A percentile compares a stretch with the other conserved stretches of the same genome.
Evolutionary conservation across 1,140 invertebrate species (phyloP).

Genomic region (Diuraphis noxia): DNA sequence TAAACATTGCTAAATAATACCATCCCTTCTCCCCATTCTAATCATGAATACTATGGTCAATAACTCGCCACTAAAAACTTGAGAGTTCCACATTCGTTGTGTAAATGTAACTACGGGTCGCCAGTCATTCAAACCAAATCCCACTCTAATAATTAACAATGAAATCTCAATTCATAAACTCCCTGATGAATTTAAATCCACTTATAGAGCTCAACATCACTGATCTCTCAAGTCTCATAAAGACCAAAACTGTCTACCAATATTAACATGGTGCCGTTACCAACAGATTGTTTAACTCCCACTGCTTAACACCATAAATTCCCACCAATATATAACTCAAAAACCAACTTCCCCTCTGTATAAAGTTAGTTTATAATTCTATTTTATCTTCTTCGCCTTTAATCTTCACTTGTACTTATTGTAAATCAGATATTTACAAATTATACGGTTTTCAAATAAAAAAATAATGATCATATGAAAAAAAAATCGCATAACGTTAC

Average conservation of each 20-base stretch:
- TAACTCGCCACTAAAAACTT: too few relatives aligned
- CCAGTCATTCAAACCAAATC: background rate
- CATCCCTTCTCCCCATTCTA: too few relatives aligned
- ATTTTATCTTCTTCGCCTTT: background rate
- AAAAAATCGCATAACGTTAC: background rate
- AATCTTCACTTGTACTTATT: background rate
- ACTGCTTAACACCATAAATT: background rate
- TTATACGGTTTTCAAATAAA: too few relatives aligned
- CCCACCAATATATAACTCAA: background rate
- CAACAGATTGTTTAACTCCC: background rate
- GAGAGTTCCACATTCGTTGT: too few relatives aligned
- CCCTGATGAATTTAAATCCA: background rate
- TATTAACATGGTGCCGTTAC: background rate
- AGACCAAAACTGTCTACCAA: background rate
- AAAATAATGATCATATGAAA: background rate
- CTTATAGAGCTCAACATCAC: too few relatives aligned
- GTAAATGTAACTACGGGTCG: too few relatives aligned
- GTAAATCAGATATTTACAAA: background rate
- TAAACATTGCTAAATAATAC: too few relatives aligned
- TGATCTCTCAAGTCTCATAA: too few relatives aligned
- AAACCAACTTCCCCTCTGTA: background rate
- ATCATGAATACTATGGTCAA: too few relatives aligned
- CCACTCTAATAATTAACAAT: background rate
- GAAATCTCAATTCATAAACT: background rate
- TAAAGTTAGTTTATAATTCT: background rate